These are phyloP conservation scores for Equus quagga DNA, from an alignment of 2,113 vertebrate genomes.

Conservation along the genomic window DNA sequence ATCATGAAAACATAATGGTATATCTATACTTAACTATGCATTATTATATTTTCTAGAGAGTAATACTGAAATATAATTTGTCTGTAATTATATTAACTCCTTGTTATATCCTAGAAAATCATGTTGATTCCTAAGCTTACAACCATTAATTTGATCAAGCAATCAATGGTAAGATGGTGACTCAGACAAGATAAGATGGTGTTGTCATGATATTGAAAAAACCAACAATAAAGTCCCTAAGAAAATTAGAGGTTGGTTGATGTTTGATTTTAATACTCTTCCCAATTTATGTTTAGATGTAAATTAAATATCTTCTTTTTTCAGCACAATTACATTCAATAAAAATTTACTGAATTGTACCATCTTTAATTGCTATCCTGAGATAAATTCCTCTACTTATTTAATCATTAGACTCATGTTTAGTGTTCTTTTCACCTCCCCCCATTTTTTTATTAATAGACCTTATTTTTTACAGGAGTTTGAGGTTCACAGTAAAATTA, in stretches of 20 bases:
- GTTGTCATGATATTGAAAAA: neutral
- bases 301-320: neutral
- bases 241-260: neutral
- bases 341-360: neutral
- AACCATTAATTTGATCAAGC: neutral
- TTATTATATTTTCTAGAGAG: conserved; percentile 30
- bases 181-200: neutral
- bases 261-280: neutral
- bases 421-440: neutral
- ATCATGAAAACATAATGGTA: neutral
- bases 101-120: neutral
- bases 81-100: neutral
- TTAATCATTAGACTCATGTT: neutral
- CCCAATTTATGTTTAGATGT: neutral
- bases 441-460: neutral
- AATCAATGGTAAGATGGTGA: neutral
- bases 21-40: conserved; percentile 14
- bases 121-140: neutral
- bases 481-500: neutral
- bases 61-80: neutral
- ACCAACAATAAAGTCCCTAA: neutral
- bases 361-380: neutral
- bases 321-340: neutral
- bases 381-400: neutral
- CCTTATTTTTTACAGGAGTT: neutral